Percentiles rank a stretch among this genome's conserved stretches.
These are phyloP conservation scores for Polyommatus icarus DNA, from an alignment of 2,888 invertebrate species.

Conservation along the genomic window DNA sequence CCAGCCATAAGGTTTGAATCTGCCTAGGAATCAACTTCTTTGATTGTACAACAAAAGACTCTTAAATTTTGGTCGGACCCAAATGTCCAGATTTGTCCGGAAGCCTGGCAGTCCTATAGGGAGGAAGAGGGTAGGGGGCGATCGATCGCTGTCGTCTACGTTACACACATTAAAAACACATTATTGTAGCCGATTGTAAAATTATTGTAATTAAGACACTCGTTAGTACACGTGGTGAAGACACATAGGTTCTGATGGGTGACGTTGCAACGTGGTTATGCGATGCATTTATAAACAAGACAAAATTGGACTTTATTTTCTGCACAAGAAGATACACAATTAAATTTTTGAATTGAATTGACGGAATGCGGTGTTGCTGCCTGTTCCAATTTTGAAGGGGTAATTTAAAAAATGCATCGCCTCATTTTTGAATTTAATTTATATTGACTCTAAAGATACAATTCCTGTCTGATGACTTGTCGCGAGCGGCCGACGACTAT, in stretches of 20 bases:
- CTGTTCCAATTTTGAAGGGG: no score
- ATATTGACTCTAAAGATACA: no score
- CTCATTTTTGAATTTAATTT: no score
- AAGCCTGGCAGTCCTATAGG: not conserved
- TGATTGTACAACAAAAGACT: no score
- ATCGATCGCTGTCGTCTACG: slow-evolving; percentile 3
- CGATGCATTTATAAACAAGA: not conserved
- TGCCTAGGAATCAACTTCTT: no score
- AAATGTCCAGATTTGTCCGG: no score
- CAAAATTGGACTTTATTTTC: not conserved
- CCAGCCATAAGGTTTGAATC: no score
- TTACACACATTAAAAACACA: slow-evolving; percentile 11
- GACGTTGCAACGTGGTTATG: not conserved
- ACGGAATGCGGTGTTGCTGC: no score
- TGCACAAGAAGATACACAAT: not conserved
- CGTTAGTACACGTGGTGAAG: not conserved
- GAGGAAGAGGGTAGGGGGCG: not conserved
- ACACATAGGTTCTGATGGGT: not conserved
- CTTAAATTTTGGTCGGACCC: not conserved
- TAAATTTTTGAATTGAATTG: no score
- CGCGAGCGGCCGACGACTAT: no score
- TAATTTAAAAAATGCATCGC: no score
- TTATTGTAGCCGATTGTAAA: not conserved
- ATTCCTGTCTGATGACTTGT: no score
- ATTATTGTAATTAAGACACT: slow-evolving; percentile 8